Conservation (phyloP, 2,888 invertebrate species). For the Drosophila vallismaia region DNA sequence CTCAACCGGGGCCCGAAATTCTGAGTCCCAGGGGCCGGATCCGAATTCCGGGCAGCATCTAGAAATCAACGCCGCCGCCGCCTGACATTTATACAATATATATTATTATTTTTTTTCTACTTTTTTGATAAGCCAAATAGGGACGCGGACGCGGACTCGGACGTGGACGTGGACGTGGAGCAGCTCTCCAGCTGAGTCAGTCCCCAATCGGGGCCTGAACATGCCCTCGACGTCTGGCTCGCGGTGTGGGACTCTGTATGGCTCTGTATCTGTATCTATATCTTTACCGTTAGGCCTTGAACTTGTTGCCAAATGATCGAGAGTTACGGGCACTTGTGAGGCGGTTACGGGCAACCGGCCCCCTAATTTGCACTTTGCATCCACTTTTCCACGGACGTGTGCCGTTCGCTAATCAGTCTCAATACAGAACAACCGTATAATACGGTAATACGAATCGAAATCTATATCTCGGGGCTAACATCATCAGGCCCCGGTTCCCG, state of each 20-base stretch:
- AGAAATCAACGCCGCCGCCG: constrained; percentile 7
- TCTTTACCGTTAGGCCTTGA: constrained; percentile 26
- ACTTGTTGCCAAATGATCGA: constrained; percentile 44
- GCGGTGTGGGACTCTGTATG: neutral
- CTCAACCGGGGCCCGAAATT: constrained; percentile 69
- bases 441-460: constrained; percentile 11
- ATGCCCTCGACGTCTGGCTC: constrained; percentile 59
- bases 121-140: neutral
- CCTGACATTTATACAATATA: neutral
- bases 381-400: constrained; percentile 19
- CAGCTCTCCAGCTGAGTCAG: constrained; percentile 52
- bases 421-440: neutral
- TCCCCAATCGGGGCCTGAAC: constrained; percentile 75
- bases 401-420: constrained; percentile 21
- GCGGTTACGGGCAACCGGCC: constrained; percentile 3
- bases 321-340: neutral
- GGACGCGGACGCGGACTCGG: neutral
- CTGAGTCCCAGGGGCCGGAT: constrained; percentile 28
- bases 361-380: constrained; percentile 29
- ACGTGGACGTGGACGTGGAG: neutral
- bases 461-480: constrained; percentile 6
- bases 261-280: constrained; percentile 10
- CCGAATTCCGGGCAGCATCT: constrained; percentile 33
- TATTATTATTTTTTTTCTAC: neutral
- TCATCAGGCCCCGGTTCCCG: constrained; percentile 64